Evolutionary conservation across 2,888 invertebrate species (phyloP).

Genomic region (Parthenolecanium corni): DNA sequence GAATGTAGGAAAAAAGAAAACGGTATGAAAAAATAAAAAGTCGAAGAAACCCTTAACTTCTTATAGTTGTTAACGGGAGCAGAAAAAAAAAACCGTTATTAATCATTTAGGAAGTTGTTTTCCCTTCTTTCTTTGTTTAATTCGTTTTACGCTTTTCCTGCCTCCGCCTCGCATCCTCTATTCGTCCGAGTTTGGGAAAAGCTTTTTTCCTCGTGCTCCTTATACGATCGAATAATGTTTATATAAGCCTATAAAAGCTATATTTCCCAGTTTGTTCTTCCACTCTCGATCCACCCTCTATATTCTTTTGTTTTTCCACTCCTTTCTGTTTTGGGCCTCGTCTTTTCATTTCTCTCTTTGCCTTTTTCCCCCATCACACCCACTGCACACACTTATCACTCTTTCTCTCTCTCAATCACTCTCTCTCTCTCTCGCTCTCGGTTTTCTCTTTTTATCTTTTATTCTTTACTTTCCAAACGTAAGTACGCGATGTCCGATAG

Average conservation of each 20-base stretch:
- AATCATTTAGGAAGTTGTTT: slow-evolving; percentile 29
- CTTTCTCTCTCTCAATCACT: not conserved
- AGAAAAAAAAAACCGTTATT: slow-evolving; percentile 19
- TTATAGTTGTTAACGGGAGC: slow-evolving; percentile 21
- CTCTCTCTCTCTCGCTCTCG: not conserved
- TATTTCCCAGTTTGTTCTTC: slow-evolving; percentile 7
- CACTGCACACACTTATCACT: no score
- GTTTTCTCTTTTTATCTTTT: slow-evolving; percentile 7
- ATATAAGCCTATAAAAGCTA: slow-evolving; percentile 29
- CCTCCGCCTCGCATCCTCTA: not conserved
- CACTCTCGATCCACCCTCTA: not conserved
- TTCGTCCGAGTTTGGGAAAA: not conserved
- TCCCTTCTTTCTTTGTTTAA: slow-evolving; percentile 28
- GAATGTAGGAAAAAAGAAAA: slow-evolving; percentile 10
- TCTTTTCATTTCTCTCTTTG: slow-evolving; percentile 3
- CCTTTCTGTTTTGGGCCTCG: no score
- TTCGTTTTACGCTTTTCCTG: slow-evolving; percentile 24
- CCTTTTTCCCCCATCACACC: not conserved
- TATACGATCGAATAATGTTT: slow-evolving; percentile 28
- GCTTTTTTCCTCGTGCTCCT: slow-evolving; percentile 17
- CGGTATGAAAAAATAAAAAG: slow-evolving; percentile 14
- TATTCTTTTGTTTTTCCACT: slow-evolving; percentile 5
- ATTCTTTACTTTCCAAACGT: slow-evolving; percentile 16
- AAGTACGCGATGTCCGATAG: slow-evolving; percentile 24
- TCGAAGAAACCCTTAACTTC: slow-evolving; percentile 25